Conservation (phyloP, 2,888 invertebrate genomes). For the Polia nebulosa region DNA sequence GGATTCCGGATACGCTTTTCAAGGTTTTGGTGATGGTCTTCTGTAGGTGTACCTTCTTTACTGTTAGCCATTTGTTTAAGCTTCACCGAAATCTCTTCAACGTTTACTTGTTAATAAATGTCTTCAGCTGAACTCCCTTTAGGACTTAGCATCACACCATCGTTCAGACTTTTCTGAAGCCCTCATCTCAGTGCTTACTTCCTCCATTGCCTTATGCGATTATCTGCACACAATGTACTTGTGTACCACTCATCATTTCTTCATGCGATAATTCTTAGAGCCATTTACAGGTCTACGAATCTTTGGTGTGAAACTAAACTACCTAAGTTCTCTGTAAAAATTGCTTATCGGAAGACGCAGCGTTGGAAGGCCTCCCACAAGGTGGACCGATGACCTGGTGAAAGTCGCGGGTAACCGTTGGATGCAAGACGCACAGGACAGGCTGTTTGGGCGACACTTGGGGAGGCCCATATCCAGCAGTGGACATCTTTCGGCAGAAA, state of each 20-base stretch:
- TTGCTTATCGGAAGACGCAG: too few species aligned
- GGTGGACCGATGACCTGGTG: too few species aligned
- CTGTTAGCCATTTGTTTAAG: not conserved
- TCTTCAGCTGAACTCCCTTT: not conserved
- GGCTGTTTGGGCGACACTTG: too few species aligned
- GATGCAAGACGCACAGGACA: too few species aligned
- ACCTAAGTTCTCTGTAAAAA: too few species aligned
- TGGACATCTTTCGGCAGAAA: too few species aligned
- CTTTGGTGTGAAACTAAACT: too few species aligned
- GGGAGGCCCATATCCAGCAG: too few species aligned
- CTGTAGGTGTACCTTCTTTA: not conserved
- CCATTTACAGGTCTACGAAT: not conserved
- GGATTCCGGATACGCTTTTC: conserved; percentile 5
- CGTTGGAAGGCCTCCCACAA: too few species aligned
- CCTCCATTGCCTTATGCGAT: not conserved
- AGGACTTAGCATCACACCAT: not conserved
- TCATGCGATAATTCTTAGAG: not conserved
- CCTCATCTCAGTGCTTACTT: not conserved
- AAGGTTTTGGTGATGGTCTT: not conserved
- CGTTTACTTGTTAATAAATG: not conserved
- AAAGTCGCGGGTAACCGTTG: too few species aligned
- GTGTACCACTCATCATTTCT: not conserved
- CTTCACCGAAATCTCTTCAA: not conserved
- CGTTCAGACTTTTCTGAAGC: not conserved
- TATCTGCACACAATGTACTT: not conserved